Conservation (phyloP, 2,888 invertebrate species). For the Malthinus seriepunctatus region DNA sequence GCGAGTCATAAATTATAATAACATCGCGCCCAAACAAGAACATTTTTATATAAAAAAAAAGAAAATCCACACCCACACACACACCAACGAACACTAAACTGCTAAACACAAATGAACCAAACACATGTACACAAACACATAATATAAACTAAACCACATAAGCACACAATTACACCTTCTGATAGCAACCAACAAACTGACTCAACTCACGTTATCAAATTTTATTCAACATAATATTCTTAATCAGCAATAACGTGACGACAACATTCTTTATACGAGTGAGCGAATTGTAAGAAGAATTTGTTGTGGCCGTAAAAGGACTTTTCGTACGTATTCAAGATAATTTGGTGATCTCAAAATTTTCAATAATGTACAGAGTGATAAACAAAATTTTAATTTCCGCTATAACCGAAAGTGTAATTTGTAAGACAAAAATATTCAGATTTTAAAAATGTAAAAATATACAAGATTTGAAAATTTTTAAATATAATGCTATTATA, state of each 20-base stretch:
- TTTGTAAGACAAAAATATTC: too few species aligned
- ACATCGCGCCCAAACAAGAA: conserved; percentile 4
- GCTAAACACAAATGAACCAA: background rate
- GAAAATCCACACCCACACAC: conserved; percentile 6
- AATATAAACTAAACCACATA: conserved; percentile 12
- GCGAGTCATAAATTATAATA: conserved; percentile 8
- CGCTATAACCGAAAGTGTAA: too few species aligned
- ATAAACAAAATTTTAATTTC: too few species aligned
- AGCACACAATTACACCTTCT: conserved; percentile 5
- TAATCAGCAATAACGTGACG: conserved; percentile 22
- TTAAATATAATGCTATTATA: too few species aligned
- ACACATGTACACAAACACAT: conserved; percentile 6
- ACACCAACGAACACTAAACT: background rate
- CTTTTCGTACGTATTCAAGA: too few species aligned
- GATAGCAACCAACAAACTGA: conserved; percentile 19
- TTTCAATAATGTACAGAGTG: too few species aligned
- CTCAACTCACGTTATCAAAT: conserved; percentile 23
- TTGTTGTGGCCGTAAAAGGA: too few species aligned
- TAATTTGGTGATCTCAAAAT: too few species aligned
- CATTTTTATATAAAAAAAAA: conserved; percentile 1
- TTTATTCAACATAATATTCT: conserved; percentile 21
- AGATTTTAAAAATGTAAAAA: too few species aligned
- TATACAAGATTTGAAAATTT: too few species aligned
- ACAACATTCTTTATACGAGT: conserved; percentile 11
- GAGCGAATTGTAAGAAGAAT: too few species aligned